phyloP scores from a whole-genome alignment of 2,113 vertebrate genomes.

The Calyptommatus sinebrachiatus region DNA sequence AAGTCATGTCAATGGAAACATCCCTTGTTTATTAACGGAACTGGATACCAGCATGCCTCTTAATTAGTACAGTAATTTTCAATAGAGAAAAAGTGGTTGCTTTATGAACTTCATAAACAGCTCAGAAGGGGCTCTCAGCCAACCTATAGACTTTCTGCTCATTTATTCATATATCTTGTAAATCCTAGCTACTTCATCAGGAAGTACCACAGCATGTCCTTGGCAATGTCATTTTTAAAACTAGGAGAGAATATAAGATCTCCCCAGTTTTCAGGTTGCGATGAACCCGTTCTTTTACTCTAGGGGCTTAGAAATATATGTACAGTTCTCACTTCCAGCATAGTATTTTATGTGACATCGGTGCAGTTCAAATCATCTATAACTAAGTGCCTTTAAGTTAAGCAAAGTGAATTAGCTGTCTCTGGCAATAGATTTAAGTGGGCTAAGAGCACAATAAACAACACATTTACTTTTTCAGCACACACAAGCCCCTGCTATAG shows the following conservation, averaged over 20 bases:
- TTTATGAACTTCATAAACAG: slow-evolving; percentile 68
- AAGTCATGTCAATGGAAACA: slow-evolving; percentile 44
- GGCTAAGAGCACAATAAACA: too few species aligned
- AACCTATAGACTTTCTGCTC: slow-evolving; percentile 42
- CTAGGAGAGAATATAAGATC: slow-evolving; percentile 70
- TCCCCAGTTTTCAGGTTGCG: slow-evolving; percentile 60
- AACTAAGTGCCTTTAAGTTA: too few species aligned
- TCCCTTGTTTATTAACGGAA: slow-evolving; percentile 55
- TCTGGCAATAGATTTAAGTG: too few species aligned
- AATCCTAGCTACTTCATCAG: slow-evolving; percentile 52
- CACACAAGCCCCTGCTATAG: too few species aligned
- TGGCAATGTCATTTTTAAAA: slow-evolving; percentile 70
- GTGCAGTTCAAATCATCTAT: not conserved
- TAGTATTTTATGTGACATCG: not conserved
- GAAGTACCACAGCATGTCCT: slow-evolving; percentile 60
- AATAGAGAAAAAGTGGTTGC: slow-evolving; percentile 44
- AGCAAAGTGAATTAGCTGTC: too few species aligned
- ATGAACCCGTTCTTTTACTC: slow-evolving; percentile 24
- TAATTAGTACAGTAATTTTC: slow-evolving; percentile 62
- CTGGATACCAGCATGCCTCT: slow-evolving; percentile 44
- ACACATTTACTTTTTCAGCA: too few species aligned
- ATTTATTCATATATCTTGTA: slow-evolving; percentile 54
- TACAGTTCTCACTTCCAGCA: not conserved
- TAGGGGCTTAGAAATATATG: slow-evolving; percentile 13
- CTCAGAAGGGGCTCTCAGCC: slow-evolving; percentile 61